Base-by-base conservation (phyloP, 2,797 vertebrate genomes). In the Characodon lateralis region DNA sequence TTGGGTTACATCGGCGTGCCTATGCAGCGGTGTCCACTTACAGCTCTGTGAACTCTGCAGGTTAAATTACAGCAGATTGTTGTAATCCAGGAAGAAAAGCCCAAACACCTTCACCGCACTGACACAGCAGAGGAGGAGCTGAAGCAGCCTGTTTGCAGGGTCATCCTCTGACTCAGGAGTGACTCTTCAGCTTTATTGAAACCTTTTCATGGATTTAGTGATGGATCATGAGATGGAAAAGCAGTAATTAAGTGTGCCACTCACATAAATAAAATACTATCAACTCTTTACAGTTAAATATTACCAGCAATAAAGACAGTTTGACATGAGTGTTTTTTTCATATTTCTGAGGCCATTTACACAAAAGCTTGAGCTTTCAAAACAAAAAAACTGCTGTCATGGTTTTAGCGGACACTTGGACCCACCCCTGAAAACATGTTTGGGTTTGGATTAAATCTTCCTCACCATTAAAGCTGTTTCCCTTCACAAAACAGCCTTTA, bases 31-130 rank as follows among this genome's bases (percentile, higher is more conserved):
- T 92, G 84, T 95, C 90, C 56, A 9, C 81, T 94, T 95, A 85
- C 92, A 78, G 50, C 81, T 79, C 79, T 55, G 68, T 79, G 87
- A 77, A 63, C 81, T 16, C 70, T 0, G 76, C 72, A 85, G 88
- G 79, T 92, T 90, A 79, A 72, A 82, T 93, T 94, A 94, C 93
- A 89, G 72, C 77, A 31, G 78, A 70, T 66, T 82, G 87, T 85
- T 89, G 81, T 90, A 84, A 83, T 87, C 81, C 77, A 84, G 73
- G 80, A 88, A 89, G 90, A 91, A 92, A 88, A 84, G 82, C 78
- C 88, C 56, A 41, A 74, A 66, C 75, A 35, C 74, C 70, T 79
- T 39, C 0, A 78, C 66, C 41, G 76, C 76, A 18, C 65, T 80
- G 74, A 73, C 26, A 6, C 63, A 26, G 14, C 61, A 56, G 75